Evolutionary conservation across 2,888 invertebrate species (phyloP).

Genomic region (Zaprionus bogoriensis): DNA sequence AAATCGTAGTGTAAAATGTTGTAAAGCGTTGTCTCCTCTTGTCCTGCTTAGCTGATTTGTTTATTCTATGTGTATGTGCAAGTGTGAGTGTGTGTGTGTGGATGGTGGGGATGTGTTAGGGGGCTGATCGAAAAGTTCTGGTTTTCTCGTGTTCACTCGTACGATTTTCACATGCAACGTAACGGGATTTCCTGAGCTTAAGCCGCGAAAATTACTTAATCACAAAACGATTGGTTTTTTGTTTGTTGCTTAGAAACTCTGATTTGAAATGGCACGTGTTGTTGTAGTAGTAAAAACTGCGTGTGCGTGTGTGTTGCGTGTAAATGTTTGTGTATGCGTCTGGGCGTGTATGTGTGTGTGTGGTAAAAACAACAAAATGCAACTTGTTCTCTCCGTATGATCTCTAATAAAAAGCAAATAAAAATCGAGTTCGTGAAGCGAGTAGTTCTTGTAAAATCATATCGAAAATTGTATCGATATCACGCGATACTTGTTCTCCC

Average conservation of each 20-base stretch:
- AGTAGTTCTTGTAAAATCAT: neutral
- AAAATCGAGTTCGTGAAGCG: neutral
- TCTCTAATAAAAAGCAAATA: neutral
- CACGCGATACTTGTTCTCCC: too few relatives aligned
- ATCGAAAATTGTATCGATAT: neutral
- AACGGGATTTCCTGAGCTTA: constrained; percentile 27
- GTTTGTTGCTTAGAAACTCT: constrained; percentile 10
- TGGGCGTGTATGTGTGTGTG: neutral
- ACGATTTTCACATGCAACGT: constrained; percentile 60
- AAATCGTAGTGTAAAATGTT: constrained; percentile 36
- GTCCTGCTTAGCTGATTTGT: constrained; percentile 29
- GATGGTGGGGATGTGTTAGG: too few relatives aligned
- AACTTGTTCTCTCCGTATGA: neutral
- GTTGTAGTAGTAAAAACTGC: neutral
- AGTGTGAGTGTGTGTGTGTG: neutral
- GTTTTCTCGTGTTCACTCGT: constrained; percentile 23
- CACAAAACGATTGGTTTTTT: constrained; percentile 5
- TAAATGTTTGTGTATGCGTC: too few relatives aligned
- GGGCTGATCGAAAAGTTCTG: too few relatives aligned
- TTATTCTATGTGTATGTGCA: constrained; percentile 29
- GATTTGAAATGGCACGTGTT: constrained; percentile 53
- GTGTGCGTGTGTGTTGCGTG: neutral
- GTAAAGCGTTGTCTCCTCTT: neutral
- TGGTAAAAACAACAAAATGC: neutral
- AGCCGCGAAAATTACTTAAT: constrained; percentile 55